Evolutionary conservation across 2,797 vertebrate genomes (phyloP).

Genomic region (Oryzias dopingdopingensis): DNA sequence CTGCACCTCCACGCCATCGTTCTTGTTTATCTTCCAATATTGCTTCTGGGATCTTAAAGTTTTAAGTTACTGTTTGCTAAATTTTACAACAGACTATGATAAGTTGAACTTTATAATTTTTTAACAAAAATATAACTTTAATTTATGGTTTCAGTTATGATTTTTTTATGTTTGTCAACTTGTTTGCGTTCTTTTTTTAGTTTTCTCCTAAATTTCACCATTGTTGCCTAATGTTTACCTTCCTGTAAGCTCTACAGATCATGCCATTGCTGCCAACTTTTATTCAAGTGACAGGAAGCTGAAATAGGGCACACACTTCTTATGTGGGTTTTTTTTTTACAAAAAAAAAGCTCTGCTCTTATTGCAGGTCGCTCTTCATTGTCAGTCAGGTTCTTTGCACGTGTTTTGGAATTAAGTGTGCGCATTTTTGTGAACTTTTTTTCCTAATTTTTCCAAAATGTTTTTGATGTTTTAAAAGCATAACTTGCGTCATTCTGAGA

Average conservation of each 20-base stretch:
- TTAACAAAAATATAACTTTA: too few species aligned
- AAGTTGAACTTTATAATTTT: too few species aligned
- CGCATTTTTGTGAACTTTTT: constrained; percentile 36
- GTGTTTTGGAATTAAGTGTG: not conserved
- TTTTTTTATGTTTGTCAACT: too few species aligned
- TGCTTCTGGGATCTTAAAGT: too few species aligned
- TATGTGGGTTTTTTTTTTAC: constrained; percentile 57
- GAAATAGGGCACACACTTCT: constrained; percentile 60
- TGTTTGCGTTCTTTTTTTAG: not conserved
- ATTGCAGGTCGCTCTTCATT: constrained; percentile 47
- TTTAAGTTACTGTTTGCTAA: too few species aligned
- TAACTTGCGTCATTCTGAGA: not conserved
- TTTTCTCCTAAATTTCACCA: not conserved
- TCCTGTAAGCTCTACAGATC: constrained; percentile 9
- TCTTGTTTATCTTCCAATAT: too few species aligned
- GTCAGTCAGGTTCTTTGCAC: constrained; percentile 6
- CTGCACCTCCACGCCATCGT: too few species aligned
- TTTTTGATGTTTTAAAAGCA: constrained; percentile 5
- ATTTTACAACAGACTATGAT: too few species aligned
- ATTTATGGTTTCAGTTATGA: too few species aligned
- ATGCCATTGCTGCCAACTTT: constrained; percentile 26
- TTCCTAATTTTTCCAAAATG: constrained; percentile 3
- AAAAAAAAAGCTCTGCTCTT: constrained; percentile 53
- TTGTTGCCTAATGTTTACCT: constrained; percentile 13
- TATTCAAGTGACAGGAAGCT: constrained; percentile 50